Conservation (phyloP, 2,113 vertebrate species). For the Oncorhynchus nerka region DNA sequence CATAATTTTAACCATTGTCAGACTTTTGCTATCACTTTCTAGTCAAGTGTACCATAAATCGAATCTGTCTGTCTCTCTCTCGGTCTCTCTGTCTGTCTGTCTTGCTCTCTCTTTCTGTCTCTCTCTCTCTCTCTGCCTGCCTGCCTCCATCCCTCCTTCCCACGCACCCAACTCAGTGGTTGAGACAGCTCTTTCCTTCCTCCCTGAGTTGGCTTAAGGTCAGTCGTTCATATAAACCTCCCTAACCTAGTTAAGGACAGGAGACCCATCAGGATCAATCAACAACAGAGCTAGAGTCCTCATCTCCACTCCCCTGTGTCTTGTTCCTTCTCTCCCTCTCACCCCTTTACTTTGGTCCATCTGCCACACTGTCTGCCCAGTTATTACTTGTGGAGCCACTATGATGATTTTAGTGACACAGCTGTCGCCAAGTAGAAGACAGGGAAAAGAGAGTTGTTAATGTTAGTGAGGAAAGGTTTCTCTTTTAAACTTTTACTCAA, state of each 20-base stretch:
- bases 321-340: not conserved
- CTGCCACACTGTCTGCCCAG: constrained; percentile 1
- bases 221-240: too few species aligned
- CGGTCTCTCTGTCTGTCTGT: accelerated
- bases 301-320: too few species aligned
- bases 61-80: not conserved
- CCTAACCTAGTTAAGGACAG: too few species aligned
- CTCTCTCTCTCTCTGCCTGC: too few species aligned
- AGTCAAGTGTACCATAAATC: not conserved
- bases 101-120: too few species aligned
- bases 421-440: constrained; percentile 31
- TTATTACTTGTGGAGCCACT: constrained; percentile 14
- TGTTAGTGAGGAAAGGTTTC: not conserved
- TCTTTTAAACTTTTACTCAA: too few species aligned
- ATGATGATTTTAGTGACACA: constrained; percentile 36
- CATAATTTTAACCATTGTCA: not conserved
- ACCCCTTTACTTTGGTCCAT: constrained; percentile 5
- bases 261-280: too few species aligned
- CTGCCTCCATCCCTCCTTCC: too few species aligned
- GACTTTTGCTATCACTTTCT: not conserved
- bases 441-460: not conserved
- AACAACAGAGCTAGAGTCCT: too few species aligned
- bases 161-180: too few species aligned
- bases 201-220: too few species aligned
- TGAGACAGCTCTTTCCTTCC: too few species aligned